Conservation (phyloP, 2,888 invertebrate genomes). For the Crematogaster levior region DNA sequence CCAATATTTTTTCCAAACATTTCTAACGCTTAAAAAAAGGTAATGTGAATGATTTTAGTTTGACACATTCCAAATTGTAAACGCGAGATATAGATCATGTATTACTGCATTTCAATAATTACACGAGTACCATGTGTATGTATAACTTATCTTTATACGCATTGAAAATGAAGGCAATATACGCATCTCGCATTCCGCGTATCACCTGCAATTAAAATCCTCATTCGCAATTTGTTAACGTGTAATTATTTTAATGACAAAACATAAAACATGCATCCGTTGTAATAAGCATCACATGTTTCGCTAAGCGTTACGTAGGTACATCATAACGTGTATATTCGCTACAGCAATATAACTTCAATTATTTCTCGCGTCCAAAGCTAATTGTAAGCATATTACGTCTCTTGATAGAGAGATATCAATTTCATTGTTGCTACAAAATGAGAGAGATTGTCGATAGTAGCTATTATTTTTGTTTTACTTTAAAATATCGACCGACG, state of each 20-base stretch:
- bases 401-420: neutral
- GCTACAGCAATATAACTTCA: neutral
- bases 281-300: neutral
- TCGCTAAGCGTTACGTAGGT: neutral
- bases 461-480: neutral
- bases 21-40: neutral
- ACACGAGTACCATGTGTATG: neutral
- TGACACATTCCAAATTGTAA: neutral
- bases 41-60: slow-evolving; percentile 6
- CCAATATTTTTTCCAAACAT: neutral
- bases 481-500: neutral
- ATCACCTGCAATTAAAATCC: slow-evolving; percentile 42
- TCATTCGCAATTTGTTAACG: slow-evolving; percentile 40
- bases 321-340: neutral
- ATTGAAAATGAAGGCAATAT: slow-evolving; percentile 16
- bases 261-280: slow-evolving; percentile 23
- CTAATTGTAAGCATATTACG: neutral
- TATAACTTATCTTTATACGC: slow-evolving; percentile 15
- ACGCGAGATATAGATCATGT: slow-evolving; percentile 3
- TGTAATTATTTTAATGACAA: slow-evolving; percentile 36
- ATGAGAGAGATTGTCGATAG: neutral
- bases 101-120: slow-evolving; percentile 41
- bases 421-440: neutral
- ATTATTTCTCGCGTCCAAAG: neutral
- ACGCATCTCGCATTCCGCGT: slow-evolving; percentile 5